phyloP scores from a whole-genome alignment of 2,113 vertebrate genomes.

The Tichodroma muraria region DNA sequence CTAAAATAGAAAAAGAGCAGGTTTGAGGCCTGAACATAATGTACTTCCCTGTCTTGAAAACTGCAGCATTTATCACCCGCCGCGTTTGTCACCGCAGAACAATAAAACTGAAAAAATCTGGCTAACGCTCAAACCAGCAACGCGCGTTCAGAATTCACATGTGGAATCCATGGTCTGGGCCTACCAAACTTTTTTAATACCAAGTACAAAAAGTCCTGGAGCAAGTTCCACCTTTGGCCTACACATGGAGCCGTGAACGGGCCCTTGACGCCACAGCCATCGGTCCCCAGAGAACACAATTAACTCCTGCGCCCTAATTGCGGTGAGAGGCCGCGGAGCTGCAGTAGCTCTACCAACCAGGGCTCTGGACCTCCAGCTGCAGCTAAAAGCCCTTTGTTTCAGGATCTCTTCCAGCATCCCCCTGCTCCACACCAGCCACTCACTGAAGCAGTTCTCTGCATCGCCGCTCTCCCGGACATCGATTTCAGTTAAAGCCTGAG shows the following conservation, averaged over 20 bases:
- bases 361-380: accelerated
- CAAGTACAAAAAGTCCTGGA: background rate
- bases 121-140: background rate
- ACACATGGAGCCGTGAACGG: accelerated
- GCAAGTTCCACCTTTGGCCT: background rate
- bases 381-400: background rate
- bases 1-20: conserved; percentile 4
- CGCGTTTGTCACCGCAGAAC: background rate
- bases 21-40: background rate
- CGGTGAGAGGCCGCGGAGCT: accelerated
- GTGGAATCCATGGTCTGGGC: background rate
- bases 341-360: accelerated
- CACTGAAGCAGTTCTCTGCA: background rate
- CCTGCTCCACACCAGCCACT: background rate
- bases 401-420: background rate
- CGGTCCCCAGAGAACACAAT: accelerated
- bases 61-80: background rate
- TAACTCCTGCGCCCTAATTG: accelerated
- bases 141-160: background rate
- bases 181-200: background rate
- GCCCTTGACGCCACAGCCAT: accelerated
- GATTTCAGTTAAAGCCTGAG: accelerated
- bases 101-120: background rate
- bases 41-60: background rate
- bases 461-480: background rate